Evolutionary conservation across 30 jellyfish, hydroid and myxozoan species (phyloP).

Genomic region (Morbakka virulenta): DNA sequence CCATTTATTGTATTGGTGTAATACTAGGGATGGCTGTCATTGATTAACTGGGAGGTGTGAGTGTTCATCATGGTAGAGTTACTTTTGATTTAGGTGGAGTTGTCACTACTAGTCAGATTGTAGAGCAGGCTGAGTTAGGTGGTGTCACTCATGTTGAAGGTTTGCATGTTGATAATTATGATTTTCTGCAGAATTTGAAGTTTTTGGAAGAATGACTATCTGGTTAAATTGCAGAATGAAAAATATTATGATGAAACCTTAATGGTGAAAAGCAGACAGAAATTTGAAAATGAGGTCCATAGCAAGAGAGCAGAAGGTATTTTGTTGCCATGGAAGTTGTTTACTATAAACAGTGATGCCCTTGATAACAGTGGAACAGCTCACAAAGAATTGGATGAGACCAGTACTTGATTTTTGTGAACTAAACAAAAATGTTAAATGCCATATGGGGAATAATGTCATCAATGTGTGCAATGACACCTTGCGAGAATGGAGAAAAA

Average conservation of each 20-base stretch:
- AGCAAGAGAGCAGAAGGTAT: background rate
- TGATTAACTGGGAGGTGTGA: too few species aligned
- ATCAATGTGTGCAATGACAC: constrained; percentile 20
- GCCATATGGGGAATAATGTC: constrained; percentile 22
- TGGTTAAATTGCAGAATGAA: background rate
- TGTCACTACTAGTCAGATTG: too few species aligned
- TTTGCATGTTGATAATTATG: constrained; percentile 20
- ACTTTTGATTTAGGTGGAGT: too few species aligned
- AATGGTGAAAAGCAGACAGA: background rate
- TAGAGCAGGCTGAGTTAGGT: background rate
- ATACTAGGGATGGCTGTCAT: too few species aligned
- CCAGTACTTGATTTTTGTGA: constrained; percentile 40
- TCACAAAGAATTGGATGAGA: constrained; percentile 16
- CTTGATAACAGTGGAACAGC: constrained; percentile 23
- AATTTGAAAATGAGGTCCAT: constrained; percentile 14
- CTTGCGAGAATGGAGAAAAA: constrained; percentile 34
- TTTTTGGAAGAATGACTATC: constrained; percentile 9
- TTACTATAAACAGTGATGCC: constrained; percentile 16
- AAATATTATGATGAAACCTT: background rate
- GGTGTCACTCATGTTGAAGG: constrained; percentile 14
- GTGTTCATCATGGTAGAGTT: too few species aligned
- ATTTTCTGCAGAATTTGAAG: too few species aligned
- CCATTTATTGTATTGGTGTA: too few species aligned
- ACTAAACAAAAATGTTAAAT: constrained; percentile 2
- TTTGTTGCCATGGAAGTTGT: constrained; percentile 6